Base-by-base conservation (phyloP, 1,140 invertebrate species). In the Drosophila serrata region DNA sequence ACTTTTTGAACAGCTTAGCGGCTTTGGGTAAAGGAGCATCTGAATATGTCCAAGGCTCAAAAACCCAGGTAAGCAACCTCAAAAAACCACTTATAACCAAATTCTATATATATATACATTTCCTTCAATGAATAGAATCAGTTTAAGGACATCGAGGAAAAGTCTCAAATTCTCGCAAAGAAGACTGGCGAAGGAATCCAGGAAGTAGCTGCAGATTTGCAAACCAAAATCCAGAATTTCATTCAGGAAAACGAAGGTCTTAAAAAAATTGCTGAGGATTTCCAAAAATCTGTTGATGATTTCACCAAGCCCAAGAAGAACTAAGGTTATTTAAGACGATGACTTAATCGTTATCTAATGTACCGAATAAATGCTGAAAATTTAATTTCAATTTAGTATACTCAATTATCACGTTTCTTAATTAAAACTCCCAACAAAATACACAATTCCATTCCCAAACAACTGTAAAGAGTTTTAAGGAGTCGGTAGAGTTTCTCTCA, bases 191-290 rank as follows among this genome's bases (percentile, higher is more conserved):
- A 35, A 0, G 6, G 35, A 15, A 15, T 22, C 6, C 0, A 15
- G 4, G 1, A 22, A 6, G 0, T 7, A 2, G 4, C 19, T 3
- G 17, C 0, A 22, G 17, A 9, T 0, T 0, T 53, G 1, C 1
- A 22, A 15, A 0, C 0, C 0, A 35, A 35, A 0, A 0, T 22
- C 8, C 7, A 53, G 7, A 19, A 53, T 0, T 1, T 53, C 13
- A 1, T 1, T 22, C 22, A 37, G 19, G 15, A 53, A 0, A 22
- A 4, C 13, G 17, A 22, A 2, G 31, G 13, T 0, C 9, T 22
- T 0, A 53, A 53, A 5, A 19, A 37, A 0, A 0, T 37, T 1
- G 0, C 8, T 35, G 49, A 53, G 7, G 0, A 0, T 5, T 0
- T 0, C 1, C 22, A n/a, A 13, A 22, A 37, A 13, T 1, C 7